These are phyloP conservation scores for Drosophila triauraria DNA, from an alignment of 1,140 invertebrate genomes.

Conservation along the genomic window DNA sequence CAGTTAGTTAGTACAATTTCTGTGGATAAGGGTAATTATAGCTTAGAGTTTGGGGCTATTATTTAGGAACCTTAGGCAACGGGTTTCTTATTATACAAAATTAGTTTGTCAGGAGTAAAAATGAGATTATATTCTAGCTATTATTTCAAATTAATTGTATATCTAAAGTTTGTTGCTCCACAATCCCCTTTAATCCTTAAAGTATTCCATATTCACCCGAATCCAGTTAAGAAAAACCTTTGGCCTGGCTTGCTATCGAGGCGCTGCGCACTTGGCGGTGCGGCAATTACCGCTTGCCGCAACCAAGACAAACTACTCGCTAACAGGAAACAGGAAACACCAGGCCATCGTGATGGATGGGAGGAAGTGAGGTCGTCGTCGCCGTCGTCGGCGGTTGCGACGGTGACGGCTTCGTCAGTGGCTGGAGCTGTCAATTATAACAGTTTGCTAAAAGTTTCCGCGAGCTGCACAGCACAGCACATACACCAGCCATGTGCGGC, in stretches of 20 bases:
- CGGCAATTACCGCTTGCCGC: conserved; percentile 45
- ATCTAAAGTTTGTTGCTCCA: too few species aligned
- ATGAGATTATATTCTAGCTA: too few species aligned
- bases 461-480: conserved; percentile 1
- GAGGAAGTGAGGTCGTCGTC: conserved; percentile 1
- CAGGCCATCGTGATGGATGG: conserved; percentile 41
- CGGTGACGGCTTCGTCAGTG: conserved; percentile 33
- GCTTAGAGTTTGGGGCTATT: not conserved
- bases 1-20: not conserved
- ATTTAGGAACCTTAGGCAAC: not conserved
- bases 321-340: conserved; percentile 42
- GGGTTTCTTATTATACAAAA: too few species aligned
- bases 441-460: conserved; percentile 66
- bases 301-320: conserved; percentile 48
- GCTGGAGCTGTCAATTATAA: conserved; percentile 70
- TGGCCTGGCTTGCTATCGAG: not conserved
- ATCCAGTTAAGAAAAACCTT: not conserved
- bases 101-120: not conserved
- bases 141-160: too few species aligned
- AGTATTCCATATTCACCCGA: not conserved
- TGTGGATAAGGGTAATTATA: not conserved
- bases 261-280: conserved; percentile 16
- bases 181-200: too few species aligned
- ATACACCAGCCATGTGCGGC: conserved; percentile 33
- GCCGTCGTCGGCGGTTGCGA: conserved; percentile 21